phyloP scores from a whole-genome alignment of 2,888 invertebrate genomes.

The Carterocephalus palaemon region DNA sequence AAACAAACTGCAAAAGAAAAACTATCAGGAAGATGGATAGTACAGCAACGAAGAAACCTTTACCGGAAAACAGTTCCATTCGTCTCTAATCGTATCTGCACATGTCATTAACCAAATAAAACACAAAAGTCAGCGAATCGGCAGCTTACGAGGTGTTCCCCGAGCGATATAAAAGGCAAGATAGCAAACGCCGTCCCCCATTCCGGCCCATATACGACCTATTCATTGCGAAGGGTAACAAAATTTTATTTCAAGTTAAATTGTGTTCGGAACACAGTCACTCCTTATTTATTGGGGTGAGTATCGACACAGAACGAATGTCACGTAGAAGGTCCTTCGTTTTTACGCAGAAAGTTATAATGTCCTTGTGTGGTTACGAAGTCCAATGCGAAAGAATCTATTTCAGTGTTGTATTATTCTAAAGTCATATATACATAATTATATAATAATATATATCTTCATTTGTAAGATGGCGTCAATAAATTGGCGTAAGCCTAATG shows the following conservation, averaged over 20 bases:
- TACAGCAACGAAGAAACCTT: constrained; percentile 4
- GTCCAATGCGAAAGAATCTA: no score
- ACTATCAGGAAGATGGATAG: constrained; percentile 4
- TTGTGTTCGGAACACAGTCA: constrained; percentile 68
- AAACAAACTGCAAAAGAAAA: constrained; percentile 1
- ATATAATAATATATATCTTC: no score
- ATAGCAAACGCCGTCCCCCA: constrained; percentile 53
- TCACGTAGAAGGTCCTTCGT: constrained; percentile 36
- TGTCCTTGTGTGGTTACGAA: not conserved
- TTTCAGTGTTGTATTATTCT: no score
- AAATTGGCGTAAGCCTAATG: no score
- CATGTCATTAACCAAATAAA: constrained; percentile 54
- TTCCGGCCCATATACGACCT: constrained; percentile 64
- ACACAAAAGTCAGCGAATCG: constrained; percentile 59
- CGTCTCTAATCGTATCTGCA: constrained; percentile 29
- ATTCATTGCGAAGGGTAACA: constrained; percentile 65
- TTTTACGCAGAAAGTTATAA: constrained; percentile 27
- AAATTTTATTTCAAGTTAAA: constrained; percentile 77
- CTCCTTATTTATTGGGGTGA: constrained; percentile 65
- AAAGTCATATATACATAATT: no score
- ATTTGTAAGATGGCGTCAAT: no score
- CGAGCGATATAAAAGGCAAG: constrained; percentile 51
- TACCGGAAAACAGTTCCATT: constrained; percentile 18
- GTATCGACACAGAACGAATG: constrained; percentile 45
- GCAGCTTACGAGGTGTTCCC: constrained; percentile 60